Evolutionary conservation across 1,140 invertebrate genomes (phyloP), one percentile per base, ranked within the genome.

Genomic region (Rhopalosiphum padi): DNA sequence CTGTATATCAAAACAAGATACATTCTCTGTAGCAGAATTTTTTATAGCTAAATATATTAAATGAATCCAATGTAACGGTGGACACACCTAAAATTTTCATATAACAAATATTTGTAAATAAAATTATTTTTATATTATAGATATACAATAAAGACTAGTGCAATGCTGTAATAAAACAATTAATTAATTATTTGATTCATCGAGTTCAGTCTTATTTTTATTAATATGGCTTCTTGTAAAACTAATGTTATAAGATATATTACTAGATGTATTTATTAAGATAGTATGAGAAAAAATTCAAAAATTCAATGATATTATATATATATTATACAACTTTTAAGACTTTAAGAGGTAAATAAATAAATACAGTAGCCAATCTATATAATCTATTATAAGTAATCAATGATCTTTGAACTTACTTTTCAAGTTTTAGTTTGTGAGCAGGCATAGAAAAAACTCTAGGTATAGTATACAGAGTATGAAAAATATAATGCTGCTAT

Each of bases 21-120:
- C 53, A 90, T 90, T 68, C 41, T 90, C 89, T 21, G 23, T 60
- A 43, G 53, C 0, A 6, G 89, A 90, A 43, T 90, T 55, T 37
- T 90, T 90, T 60, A 90, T 90, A 43, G 89, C 53, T 90, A 91
- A 91, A 77, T 91, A 91, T 68, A 77, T 91, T 48, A 91, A 46
- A 68, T 46, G 37, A 46, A 22, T 11, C 90, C 89, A 90, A 15
- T 90, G 25, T 11, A 90, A 43, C 18, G 53, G 53, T 30, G 89
- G 89, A 9, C 6, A 25, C 4, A 55, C 89, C 89, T 90, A 90
- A 68, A 90, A 90, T 30, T 0, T 51, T n/a, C 18, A 35, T 51
- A 18, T 37, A 89, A 83, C 35, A 37, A 41, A 86, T 86, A 86
- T 86, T 86, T 30, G 11, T 86, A 43, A 21, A 30, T 46, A 87